Percentiles rank a stretch among this genome's conserved stretches.
Evolutionary conservation across 2,888 invertebrate genomes (phyloP).

Genomic region (Lasius fuliginosus): DNA sequence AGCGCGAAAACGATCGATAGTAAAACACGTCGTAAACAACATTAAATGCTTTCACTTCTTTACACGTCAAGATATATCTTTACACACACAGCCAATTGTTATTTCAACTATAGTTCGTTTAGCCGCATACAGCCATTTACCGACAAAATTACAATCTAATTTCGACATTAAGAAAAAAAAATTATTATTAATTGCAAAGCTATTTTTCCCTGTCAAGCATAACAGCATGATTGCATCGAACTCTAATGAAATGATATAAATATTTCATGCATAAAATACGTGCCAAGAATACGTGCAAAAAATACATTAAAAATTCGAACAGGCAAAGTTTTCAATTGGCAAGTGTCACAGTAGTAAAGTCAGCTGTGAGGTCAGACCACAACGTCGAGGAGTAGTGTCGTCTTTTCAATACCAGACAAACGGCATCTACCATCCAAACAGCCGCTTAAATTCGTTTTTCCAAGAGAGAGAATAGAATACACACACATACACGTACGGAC

Average conservation of each 20-base stretch:
- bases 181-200: background rate
- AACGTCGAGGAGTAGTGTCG: constrained; percentile 70
- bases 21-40: constrained; percentile 14
- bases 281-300: background rate
- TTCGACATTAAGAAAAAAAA: background rate
- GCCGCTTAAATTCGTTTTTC: constrained; percentile 58
- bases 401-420: constrained; percentile 63
- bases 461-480: constrained; percentile 39
- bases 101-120: background rate
- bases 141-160: background rate
- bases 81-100: background rate
- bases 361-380: constrained; percentile 77
- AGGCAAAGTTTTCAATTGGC: constrained; percentile 17
- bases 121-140: background rate
- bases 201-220: background rate
- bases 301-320: constrained; percentile 6
- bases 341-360: constrained; percentile 79
- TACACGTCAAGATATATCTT: background rate
- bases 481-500: constrained; percentile 36
- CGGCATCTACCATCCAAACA: constrained; percentile 46
- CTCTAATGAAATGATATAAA: background rate
- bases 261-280: background rate
- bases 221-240: background rate
- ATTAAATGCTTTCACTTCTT: constrained; percentile 13
- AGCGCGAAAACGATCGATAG: constrained; percentile 2